Conservation (phyloP, 2,113 vertebrate genomes). For the Python bivittatus region DNA sequence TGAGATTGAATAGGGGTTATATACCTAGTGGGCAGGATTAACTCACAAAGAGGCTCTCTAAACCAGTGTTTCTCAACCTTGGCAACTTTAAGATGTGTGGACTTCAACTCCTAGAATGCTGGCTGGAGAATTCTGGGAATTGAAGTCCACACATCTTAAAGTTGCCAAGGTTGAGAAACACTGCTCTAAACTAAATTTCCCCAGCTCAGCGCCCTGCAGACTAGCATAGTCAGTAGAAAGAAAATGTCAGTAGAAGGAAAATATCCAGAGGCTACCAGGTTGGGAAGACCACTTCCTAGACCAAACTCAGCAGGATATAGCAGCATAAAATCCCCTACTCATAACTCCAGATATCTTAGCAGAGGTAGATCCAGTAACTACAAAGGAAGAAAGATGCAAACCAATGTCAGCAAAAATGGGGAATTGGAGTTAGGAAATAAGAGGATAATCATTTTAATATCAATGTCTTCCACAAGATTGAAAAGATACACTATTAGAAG, state of each 20-base stretch:
- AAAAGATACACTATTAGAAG: background rate
- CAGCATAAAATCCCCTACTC: background rate
- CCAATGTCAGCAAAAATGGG: background rate
- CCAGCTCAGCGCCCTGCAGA: background rate
- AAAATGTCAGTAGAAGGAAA: background rate
- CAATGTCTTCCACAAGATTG: background rate
- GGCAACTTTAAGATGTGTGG: too few relatives aligned
- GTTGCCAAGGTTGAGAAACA: too few relatives aligned
- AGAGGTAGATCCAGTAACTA: background rate
- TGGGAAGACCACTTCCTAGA: background rate
- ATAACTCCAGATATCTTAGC: background rate
- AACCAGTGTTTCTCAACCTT: too few relatives aligned
- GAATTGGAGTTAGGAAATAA: background rate
- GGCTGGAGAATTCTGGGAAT: too few relatives aligned
- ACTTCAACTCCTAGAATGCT: too few relatives aligned
- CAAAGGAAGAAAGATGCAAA: background rate
- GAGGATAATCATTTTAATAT: background rate
- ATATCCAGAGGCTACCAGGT: background rate
- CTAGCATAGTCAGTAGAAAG: background rate
- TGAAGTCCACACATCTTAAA: too few relatives aligned
- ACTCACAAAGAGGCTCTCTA: background rate
- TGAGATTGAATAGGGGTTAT: background rate
- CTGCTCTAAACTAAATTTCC: background rate
- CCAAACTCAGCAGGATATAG: background rate
- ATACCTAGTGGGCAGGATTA: background rate